Evolutionary conservation across 2,888 invertebrate species (phyloP), one percentile per base, ranked within the genome.

Genomic region (Cerceris ruficornis): DNA sequence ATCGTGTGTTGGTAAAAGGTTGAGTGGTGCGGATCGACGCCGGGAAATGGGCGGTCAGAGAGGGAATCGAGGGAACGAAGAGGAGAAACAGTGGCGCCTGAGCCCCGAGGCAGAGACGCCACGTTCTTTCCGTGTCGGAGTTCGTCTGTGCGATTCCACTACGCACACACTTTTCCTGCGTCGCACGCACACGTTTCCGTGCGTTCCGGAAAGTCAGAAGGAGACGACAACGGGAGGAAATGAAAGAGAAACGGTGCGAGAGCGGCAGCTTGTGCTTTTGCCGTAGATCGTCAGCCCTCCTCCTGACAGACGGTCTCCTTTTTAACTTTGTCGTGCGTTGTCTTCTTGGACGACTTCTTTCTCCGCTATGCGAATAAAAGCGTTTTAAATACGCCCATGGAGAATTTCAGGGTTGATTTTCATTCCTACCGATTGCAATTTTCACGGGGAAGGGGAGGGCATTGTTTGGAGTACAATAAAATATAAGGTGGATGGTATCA

Each of bases 31-130:
- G 74, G 79, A 62, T 79, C 74, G 80, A 77, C 83, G 83, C 75
- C 83, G 81, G 76, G 80, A 87, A 86, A 83, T 83, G 85, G 80
- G 72, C 61, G 70, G 77, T 59, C 50, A 77, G 65, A 68, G 75
- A 73, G 80, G 82, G 77, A 76, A 80, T 76, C 72, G 81, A 66
- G 70, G 77, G 62, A 67, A 46, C 42, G 64, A 75, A 65, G 79
- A 69, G 67, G 82, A 70, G 79, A 73, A 72, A 75, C 75, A 79
- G 77, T 84, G 85, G 87, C 87, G 84, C 83, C 81, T 83, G 77
- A 85, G 59, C 85, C 87, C 87, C 82, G 82, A 75, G 86, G 87
- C 87, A 80, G 82, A 86, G 87, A 87, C 87, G 87, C 87, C 86
- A 84, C 78, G 59, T 60, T 28, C 13, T 11, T 7, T 1, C 13